A percentile compares a stretch with the other conserved stretches of the same genome.
Conservation (phyloP, 2,797 vertebrate species). For the Oreochromis mossambicus region DNA sequence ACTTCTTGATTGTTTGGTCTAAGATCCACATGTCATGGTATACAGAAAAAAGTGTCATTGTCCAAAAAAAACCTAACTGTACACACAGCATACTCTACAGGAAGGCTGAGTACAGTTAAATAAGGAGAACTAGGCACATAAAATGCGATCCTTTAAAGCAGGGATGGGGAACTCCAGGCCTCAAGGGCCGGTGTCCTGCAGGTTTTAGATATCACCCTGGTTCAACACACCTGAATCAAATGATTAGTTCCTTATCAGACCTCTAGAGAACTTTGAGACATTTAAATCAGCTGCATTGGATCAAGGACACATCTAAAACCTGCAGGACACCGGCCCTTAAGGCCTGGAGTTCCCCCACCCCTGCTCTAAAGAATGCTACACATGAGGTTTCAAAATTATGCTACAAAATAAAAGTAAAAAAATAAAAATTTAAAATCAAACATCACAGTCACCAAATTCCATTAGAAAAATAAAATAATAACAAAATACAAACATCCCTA, state of each 20-base stretch:
- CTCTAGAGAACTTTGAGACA: accelerated
- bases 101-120: background rate
- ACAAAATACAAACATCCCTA: accelerated
- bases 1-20: background rate
- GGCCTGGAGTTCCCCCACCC: accelerated
- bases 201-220: background rate
- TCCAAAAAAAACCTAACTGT: background rate
- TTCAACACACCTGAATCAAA: background rate
- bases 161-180: background rate
- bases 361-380: background rate
- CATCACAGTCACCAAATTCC: background rate
- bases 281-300: background rate
- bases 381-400: background rate
- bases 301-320: background rate
- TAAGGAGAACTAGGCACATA: background rate
- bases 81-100: background rate
- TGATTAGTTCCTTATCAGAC: background rate
- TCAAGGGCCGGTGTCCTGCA: background rate
- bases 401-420: background rate
- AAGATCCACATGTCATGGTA: background rate
- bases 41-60: background rate
- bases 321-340: background rate
- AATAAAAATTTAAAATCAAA: background rate
- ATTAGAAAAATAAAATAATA: background rate
- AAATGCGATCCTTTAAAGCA: background rate